Percentiles rank a stretch among this genome's conserved stretches.
phyloP scores from a whole-genome alignment of 1,140 invertebrate genomes.

The Diploscapter pachys region DNA sequence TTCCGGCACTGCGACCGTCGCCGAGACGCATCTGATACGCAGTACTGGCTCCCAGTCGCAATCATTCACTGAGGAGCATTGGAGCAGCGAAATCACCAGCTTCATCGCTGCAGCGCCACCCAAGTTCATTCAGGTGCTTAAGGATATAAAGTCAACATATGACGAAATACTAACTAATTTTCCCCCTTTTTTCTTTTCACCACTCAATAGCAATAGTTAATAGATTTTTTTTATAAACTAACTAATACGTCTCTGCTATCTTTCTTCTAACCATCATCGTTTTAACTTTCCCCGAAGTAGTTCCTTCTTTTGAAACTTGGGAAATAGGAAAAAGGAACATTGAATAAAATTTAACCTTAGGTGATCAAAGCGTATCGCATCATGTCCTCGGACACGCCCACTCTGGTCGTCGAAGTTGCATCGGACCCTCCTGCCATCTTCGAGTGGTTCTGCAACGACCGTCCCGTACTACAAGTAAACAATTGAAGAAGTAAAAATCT shows the following conservation, averaged over 20 bases:
- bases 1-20: constrained; percentile 38
- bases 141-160: not conserved
- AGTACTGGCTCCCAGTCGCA: constrained; percentile 46
- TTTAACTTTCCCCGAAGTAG: too few species aligned
- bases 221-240: constrained; percentile 21
- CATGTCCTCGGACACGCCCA: constrained; percentile 46
- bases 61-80: constrained; percentile 53
- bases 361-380: constrained; percentile 56
- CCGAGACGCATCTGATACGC: constrained; percentile 48
- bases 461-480: constrained; percentile 35
- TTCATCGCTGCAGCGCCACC: constrained; percentile 49
- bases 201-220: not conserved
- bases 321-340: not conserved
- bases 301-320: constrained; percentile 21
- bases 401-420: constrained; percentile 55
- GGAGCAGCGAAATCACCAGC: constrained; percentile 51
- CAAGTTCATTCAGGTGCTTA: constrained; percentile 45
- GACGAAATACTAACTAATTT: not conserved
- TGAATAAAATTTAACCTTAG: constrained; percentile 30
- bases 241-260: too few species aligned
- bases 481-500: constrained; percentile 8
- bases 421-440: constrained; percentile 50
- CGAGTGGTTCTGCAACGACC: constrained; percentile 53
- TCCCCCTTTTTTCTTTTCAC: not conserved
- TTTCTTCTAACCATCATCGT: too few species aligned